Base-by-base conservation (phyloP, 2,888 invertebrate species). In the Sphecodes monilicornis region DNA sequence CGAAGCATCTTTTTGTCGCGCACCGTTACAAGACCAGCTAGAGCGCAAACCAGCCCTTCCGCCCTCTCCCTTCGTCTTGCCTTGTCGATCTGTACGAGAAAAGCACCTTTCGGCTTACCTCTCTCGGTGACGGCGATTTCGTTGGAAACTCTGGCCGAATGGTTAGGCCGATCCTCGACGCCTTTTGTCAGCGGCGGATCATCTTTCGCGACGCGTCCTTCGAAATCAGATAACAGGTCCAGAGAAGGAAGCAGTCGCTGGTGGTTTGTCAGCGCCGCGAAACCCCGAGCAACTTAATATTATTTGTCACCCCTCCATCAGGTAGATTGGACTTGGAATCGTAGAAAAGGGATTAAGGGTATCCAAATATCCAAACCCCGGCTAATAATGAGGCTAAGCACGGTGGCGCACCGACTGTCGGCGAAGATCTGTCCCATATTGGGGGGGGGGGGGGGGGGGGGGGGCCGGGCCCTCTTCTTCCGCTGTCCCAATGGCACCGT, bases 301-400 rank as follows among this genome's bases (percentile, higher is more conserved):
- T 93, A 93, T 92, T 93, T 90, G 92, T 92, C 92, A 92, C 90
- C 89, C 90, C 83, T 87, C 89, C 90, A 92, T 93, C 92, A 93
- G 92, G 90, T 91, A 90, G 91, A 92, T 92, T 91, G 91, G 87
- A 88, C 82, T 87, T 83, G 87, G 89, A 91, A 88, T 91, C 87
- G 91, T 82, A 90, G 89, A 92, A 93, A 93, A 83, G 92, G 91
- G 93, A 94, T 94, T 93, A 94, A 89, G 84, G 80, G 92, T 93
- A 93, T 94, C 93, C 93, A 94, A 94, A 94, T 94, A 93, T 94
- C 93, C 92, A 92, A 93, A 90, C 90, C 91, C 88, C 77, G 77
- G 83, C 74, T 87, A 86, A 91, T 93, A 93, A 93, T 80, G 89
- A 92, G 90, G 87, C 90, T 91, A 92, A 93, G 91, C 88, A 81